Percentiles rank a stretch among this genome's conserved stretches.
These are phyloP conservation scores for Leistus spinibarbis DNA, from an alignment of 2,888 invertebrate genomes.

Conservation along the genomic window DNA sequence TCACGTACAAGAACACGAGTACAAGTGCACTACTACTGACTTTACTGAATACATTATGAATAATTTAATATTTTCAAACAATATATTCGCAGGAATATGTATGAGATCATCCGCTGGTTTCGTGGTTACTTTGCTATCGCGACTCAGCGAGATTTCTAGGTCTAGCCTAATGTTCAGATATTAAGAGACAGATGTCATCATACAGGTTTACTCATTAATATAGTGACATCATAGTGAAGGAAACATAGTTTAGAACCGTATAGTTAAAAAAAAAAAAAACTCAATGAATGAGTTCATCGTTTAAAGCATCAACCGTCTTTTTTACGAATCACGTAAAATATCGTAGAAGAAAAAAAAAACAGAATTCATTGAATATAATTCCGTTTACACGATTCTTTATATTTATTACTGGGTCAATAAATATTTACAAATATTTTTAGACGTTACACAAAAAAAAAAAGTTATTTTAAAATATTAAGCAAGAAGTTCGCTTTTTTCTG, in stretches of 20 bases:
- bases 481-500: too few relatives aligned
- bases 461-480: too few relatives aligned
- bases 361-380: too few relatives aligned
- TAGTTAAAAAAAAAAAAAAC: constrained; percentile 16
- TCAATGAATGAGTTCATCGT: constrained; percentile 19
- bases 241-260: constrained; percentile 19
- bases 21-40: not conserved
- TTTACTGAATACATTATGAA: not conserved
- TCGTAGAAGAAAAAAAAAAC: too few relatives aligned
- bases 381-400: too few relatives aligned
- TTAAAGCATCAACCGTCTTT: not conserved
- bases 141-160: constrained; percentile 5
- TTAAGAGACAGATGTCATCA: constrained; percentile 12
- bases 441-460: too few relatives aligned
- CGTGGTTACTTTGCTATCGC: not conserved
- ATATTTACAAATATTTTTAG: too few relatives aligned
- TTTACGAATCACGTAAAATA: not conserved
- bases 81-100: constrained; percentile 7
- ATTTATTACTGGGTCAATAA: too few relatives aligned
- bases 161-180: constrained; percentile 13
- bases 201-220: constrained; percentile 29
- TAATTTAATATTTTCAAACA: not conserved
- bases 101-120: constrained; percentile 20
- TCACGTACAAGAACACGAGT: not conserved
- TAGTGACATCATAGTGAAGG: constrained; percentile 32